Evolutionary conservation across 2,888 invertebrate genomes (phyloP), one percentile per base, ranked within the genome.

Genomic region (Drosophila subquinaria): DNA sequence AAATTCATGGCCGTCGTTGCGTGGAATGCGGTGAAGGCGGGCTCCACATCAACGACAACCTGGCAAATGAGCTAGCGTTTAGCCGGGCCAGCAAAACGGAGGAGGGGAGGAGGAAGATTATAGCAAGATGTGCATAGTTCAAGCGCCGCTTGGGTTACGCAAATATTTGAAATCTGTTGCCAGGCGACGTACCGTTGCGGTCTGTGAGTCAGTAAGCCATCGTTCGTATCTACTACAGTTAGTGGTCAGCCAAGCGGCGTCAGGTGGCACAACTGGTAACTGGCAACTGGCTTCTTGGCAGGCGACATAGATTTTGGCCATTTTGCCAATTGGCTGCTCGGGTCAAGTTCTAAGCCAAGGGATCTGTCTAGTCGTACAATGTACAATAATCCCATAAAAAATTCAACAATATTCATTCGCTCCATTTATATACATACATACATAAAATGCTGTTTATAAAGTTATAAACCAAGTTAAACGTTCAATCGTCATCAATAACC

Each of bases 161-260:
- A 86, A 88, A 88, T 82, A 81, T 85, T 78, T 81, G 76, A 72
- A 84, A 83, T 86, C 80, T 73, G 73, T 82, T 81, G 69, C 72
- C 76, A 72, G 72, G 69, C 73, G 63, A 77, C 76, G 69, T 35
- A 56, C 53, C 62, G 56, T 69, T 71, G 69, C 66, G 73, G 69
- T 73, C 48, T 72, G 47, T 81, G 76, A 73, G 71, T 77, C 60
- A 57, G 65, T 51, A 57, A 76, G 64, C 36, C 62, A 45, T 56
- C 59, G 62, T 35, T 56, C 59, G 62, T 38, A 36, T 17, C 40
- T 38, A 52, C 43, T 52, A 57, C 63, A 70, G 61, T 65, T 65
- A 70, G 63, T 70, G 73, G 74, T 78, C 70, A 70, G 53, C 52
- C 51, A 57, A 56, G 60, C 67, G 69, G 35, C 63, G 61, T 59